Percentiles rank a stretch among this genome's conserved stretches.
Conservation (phyloP, 2,113 vertebrate genomes). For the Onychorhynchus coronatus region DNA sequence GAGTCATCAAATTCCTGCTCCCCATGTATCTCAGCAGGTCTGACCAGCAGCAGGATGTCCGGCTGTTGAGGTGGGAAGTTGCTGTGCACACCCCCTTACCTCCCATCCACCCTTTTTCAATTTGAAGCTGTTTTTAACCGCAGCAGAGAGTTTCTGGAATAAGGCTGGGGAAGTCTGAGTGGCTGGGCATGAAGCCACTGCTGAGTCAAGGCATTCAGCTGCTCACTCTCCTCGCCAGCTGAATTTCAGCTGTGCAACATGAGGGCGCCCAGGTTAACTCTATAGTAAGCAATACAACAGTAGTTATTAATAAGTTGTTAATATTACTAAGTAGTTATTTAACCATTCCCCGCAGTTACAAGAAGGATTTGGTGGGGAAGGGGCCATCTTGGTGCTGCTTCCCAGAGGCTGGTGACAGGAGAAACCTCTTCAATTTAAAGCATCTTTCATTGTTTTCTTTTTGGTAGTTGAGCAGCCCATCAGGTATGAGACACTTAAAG, state of each 20-base stretch:
- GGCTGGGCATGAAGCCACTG: conserved; percentile 34
- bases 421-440: neutral
- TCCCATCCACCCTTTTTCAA: neutral
- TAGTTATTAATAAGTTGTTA: too few species aligned
- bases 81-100: neutral
- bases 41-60: neutral
- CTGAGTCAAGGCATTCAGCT: conserved; percentile 55
- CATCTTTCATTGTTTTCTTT: neutral
- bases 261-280: neutral
- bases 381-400: accelerated
- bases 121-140: neutral
- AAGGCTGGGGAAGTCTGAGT: neutral
- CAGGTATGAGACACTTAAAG: neutral
- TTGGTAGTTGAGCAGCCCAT: neutral
- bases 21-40: neutral
- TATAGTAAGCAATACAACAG: neutral
- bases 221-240: neutral
- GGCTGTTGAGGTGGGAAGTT: neutral
- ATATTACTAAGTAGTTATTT: neutral
- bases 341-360: neutral
- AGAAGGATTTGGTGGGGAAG: neutral
- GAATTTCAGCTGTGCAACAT: neutral
- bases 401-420: neutral
- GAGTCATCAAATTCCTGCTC: conserved; percentile 18
- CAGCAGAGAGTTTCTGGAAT: neutral